Evolutionary conservation across 92 coral and sea anemone genomes (phyloP).

Genomic region (Plumapathes pennacea): DNA sequence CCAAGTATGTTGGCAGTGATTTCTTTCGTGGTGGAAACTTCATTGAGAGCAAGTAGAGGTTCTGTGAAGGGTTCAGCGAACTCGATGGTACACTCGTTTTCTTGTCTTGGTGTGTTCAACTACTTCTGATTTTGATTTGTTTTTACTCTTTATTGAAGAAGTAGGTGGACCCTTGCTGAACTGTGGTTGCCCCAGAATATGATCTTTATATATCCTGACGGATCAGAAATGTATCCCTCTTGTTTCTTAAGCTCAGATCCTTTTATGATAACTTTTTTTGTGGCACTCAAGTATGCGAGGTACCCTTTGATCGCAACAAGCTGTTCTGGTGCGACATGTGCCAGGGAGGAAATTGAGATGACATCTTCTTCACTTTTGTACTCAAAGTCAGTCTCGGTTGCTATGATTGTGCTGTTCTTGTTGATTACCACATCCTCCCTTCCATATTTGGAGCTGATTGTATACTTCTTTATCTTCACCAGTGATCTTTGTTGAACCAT

Average conservation of each 20-base stretch:
- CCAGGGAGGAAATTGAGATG: constrained; percentile 34
- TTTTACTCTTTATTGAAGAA: constrained; percentile 49
- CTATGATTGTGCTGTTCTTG: constrained; percentile 37
- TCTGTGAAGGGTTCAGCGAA: constrained; percentile 54
- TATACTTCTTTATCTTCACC: constrained; percentile 49
- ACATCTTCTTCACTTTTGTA: constrained; percentile 48
- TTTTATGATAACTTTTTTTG: constrained; percentile 47
- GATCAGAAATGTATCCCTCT: constrained; percentile 51
- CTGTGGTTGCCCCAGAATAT: constrained; percentile 56
- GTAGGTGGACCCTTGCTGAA: constrained; percentile 50
- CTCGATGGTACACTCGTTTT: constrained; percentile 55
- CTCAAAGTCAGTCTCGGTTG: constrained; percentile 39
- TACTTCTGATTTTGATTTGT: constrained; percentile 25
- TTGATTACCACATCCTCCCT: constrained; percentile 42
- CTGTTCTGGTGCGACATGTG: constrained; percentile 50
- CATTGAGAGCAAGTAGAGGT: constrained; percentile 49
- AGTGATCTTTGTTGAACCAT: constrained; percentile 54
- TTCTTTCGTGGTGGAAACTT: constrained; percentile 51
- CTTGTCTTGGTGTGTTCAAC: constrained; percentile 60
- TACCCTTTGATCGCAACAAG: constrained; percentile 49
- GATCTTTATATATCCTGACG: constrained; percentile 57
- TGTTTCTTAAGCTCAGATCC: constrained; percentile 59
- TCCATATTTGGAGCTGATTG: constrained; percentile 53
- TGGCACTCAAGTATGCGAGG: constrained; percentile 39
- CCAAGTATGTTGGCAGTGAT: constrained; percentile 51